Conservation (phyloP, 2,888 invertebrate genomes). For the Machimus rusticus region DNA sequence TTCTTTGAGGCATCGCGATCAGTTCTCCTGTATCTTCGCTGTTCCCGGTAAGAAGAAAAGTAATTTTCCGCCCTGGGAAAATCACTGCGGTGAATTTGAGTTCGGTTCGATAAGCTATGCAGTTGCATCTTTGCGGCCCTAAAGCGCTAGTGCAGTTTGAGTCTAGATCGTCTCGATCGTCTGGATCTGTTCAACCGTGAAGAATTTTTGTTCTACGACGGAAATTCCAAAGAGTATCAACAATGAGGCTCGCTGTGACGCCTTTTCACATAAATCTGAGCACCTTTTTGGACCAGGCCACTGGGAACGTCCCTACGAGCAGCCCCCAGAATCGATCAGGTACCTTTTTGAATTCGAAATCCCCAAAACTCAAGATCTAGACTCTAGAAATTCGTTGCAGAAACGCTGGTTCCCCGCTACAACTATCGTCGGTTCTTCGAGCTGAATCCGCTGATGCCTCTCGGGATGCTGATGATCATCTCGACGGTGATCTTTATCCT, state of each 20-base stretch:
- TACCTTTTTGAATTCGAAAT: neutral
- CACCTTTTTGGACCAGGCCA: conserved; percentile 11
- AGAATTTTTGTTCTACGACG: neutral
- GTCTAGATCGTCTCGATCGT: no score
- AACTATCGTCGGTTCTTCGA: conserved; percentile 43
- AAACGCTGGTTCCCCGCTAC: neutral
- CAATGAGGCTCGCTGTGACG: neutral
- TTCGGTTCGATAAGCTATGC: neutral
- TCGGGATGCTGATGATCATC: conserved; percentile 51
- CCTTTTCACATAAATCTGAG: conserved; percentile 5
- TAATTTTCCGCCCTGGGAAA: neutral
- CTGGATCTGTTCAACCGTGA: neutral
- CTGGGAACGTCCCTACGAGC: neutral
- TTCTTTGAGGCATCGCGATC: neutral
- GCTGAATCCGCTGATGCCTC: conserved; percentile 51
- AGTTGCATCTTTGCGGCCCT: neutral
- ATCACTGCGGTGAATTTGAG: neutral
- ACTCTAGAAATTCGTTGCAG: neutral
- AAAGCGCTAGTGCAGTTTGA: neutral
- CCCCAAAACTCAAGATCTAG: neutral
- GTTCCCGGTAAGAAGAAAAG: neutral
- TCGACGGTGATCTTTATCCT: conserved; percentile 50
- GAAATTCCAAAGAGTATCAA: neutral
- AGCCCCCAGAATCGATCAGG: neutral
- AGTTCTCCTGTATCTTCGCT: neutral